These are phyloP conservation scores for Lerema accius DNA, from an alignment of 1,140 invertebrate species.

Conservation along the genomic window DNA sequence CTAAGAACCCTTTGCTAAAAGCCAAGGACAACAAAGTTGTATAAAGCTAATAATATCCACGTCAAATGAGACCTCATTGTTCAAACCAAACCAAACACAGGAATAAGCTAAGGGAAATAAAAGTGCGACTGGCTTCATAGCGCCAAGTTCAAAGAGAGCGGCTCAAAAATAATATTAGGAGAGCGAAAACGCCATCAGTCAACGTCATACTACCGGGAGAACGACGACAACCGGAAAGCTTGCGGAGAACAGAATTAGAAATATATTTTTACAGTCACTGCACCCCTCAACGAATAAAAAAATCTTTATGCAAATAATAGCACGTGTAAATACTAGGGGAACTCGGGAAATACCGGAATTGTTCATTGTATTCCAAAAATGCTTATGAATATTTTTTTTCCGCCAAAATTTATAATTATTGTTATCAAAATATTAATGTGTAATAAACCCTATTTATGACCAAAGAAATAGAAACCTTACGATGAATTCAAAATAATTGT, in stretches of 20 bases:
- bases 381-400: constrained; percentile 10
- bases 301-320: constrained; percentile 80
- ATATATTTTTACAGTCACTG: constrained; percentile 74
- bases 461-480: no score
- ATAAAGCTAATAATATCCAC: no score
- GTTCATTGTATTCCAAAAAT: constrained; percentile 32
- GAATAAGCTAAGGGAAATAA: constrained; percentile 13
- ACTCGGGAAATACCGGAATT: constrained; percentile 22
- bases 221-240: constrained; percentile 58
- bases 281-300: constrained; percentile 62
- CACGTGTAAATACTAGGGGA: constrained; percentile 77
- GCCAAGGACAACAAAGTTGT: no score
- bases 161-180: constrained; percentile 65
- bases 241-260: constrained; percentile 73
- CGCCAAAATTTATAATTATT: no score
- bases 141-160: constrained; percentile 47
- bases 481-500: no score
- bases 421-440: no score
- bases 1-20: no score
- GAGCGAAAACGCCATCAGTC: constrained; percentile 64
- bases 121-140: constrained; percentile 16
- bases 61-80: neutral
- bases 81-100: constrained; percentile 14
- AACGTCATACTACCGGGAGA: constrained; percentile 57
- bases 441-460: no score